Conservation (phyloP, 37 sponge, comb jelly and placozoan species). For the Geodia barretti region DNA sequence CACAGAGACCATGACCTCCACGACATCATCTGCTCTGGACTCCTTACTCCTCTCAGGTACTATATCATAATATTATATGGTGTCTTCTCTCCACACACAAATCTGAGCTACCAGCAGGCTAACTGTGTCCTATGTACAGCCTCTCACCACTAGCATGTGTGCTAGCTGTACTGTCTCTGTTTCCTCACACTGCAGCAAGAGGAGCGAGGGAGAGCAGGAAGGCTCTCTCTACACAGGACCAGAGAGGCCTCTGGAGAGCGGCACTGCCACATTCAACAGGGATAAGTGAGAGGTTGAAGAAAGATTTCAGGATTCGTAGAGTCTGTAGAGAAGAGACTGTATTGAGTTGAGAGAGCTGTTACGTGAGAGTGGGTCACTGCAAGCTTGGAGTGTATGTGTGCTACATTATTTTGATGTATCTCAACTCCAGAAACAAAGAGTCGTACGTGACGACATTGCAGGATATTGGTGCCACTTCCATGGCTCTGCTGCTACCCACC, state of each 20-base stretch:
- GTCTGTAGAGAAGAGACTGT: too few relatives aligned
- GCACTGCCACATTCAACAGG: neutral
- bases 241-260: neutral
- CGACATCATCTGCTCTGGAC: neutral
- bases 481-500: neutral
- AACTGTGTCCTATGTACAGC: too few relatives aligned
- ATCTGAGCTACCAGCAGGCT: too few relatives aligned
- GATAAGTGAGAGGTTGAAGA: too few relatives aligned
- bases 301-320: too few relatives aligned
- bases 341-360: too few relatives aligned
- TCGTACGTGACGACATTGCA: neutral
- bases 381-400: neutral
- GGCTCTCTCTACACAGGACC: neutral
- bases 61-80: too few relatives aligned
- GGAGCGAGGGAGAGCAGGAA: neutral
- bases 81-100: too few relatives aligned
- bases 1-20: neutral
- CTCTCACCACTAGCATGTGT: too few relatives aligned
- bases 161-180: neutral
- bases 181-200: constrained; percentile 5
- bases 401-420: neutral
- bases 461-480: neutral
- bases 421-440: neutral
- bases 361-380: too few relatives aligned
- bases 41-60: constrained; percentile 19